Percentiles rank a stretch among this genome's conserved stretches.
phyloP scores from a whole-genome alignment of 2,888 invertebrate genomes.

The Pristionchus arcanus region DNA sequence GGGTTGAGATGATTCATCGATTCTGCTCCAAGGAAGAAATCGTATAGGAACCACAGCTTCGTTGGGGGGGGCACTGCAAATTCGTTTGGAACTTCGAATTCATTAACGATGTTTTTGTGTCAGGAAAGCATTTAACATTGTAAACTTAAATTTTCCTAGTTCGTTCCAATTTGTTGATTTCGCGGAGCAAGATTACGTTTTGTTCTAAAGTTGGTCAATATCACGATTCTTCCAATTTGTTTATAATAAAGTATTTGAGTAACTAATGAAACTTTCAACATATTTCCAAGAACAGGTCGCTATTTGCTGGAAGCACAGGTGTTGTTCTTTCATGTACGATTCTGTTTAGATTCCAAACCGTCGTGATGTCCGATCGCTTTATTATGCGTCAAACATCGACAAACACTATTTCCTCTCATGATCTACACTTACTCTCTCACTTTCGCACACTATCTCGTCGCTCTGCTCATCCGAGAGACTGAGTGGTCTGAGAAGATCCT shows the following conservation, averaged over 20 bases:
- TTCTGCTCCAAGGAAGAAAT: background rate
- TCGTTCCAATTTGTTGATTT: too few species aligned
- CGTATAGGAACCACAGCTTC: background rate
- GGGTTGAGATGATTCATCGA: background rate
- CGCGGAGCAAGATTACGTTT: too few species aligned
- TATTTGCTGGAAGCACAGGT: background rate
- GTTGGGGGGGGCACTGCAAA: background rate
- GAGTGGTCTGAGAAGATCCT: too few species aligned
- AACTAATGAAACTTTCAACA: too few species aligned
- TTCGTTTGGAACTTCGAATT: too few species aligned
- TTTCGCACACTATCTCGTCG: background rate
- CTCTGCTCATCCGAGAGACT: background rate
- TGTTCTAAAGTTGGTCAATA: too few species aligned
- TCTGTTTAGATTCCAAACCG: background rate
- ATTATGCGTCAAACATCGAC: constrained; percentile 1
- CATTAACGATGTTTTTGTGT: too few species aligned
- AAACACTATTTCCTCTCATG: background rate
- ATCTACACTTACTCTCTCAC: too few species aligned
- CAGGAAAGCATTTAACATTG: too few species aligned
- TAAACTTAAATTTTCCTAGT: too few species aligned
- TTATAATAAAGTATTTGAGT: too few species aligned
- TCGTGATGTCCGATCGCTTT: background rate
- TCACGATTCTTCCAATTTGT: too few species aligned
- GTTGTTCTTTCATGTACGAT: background rate
- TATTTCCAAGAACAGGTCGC: background rate